A percentile compares a stretch with the other conserved stretches of the same genome.
These are phyloP conservation scores for Chionodraco myersi DNA, from an alignment of 2,113 vertebrate species.

Conservation along the genomic window DNA sequence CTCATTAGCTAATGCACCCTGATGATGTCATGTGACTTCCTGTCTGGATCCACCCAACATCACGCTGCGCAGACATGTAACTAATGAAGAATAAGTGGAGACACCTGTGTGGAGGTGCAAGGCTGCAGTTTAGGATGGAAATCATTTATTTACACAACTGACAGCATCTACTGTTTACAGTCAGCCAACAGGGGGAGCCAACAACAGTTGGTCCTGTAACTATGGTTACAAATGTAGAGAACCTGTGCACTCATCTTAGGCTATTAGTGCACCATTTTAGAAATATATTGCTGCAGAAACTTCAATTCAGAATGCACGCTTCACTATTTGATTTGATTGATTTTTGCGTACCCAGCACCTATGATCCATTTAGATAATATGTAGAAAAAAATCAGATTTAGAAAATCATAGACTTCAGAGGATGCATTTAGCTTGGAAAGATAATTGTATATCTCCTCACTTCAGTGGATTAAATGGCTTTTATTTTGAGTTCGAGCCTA, in stretches of 20 bases:
- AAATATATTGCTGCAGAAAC: no score
- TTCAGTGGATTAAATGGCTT: neutral
- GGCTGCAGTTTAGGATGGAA: neutral
- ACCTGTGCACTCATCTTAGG: neutral
- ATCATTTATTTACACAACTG: neutral
- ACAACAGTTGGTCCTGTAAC: neutral
- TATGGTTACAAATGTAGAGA: neutral
- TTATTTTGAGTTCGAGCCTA: neutral
- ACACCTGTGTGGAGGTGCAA: neutral
- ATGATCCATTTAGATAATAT: no score
- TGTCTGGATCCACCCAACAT: neutral
- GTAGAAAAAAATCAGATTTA: no score
- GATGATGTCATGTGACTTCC: neutral
- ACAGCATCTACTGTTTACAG: no score
- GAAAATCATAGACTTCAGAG: no score
- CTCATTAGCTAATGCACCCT: neutral
- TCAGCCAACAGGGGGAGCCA: slow-evolving; percentile 35
- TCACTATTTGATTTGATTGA: no score
- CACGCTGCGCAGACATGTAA: neutral
- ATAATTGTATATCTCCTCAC: no score
- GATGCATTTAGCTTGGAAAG: no score
- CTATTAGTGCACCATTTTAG: neutral
- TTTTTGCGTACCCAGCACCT: no score
- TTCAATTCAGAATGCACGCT: neutral
- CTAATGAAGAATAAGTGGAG: neutral